Evolutionary conservation across 2,113 vertebrate species (phyloP), one percentile per base, ranked within the genome.

Genomic region (Pholis gunnellus): DNA sequence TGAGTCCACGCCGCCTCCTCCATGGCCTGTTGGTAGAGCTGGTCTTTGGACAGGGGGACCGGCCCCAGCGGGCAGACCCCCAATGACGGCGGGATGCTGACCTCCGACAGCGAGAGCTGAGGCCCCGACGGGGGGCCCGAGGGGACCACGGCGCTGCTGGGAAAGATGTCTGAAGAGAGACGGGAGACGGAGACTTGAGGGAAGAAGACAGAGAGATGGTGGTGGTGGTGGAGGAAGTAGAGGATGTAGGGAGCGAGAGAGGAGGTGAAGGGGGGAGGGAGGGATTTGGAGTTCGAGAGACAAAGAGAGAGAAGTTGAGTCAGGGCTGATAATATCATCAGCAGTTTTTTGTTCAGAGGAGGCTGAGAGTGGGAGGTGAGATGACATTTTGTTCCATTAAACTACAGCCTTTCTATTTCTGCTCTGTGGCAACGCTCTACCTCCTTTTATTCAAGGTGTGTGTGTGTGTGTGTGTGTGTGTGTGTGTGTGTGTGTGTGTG

Each of bases 1-100:
- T 97, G 97, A 54, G 95, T 96, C 97, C 97, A 98, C 42, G 96
- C 96, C 0, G 97, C 93, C 90, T 98, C 97, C 86, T 97, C 96
- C 97, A 98, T 98, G 92, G 96, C 96, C 94, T 97, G 96, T 88
- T 97, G 97, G 93, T 97, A 97, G 6, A 96, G 95, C 94, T 98
- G 97, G 93, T 98, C 97, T 96, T 97, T 98, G 89, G 96, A 96
- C 71, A 97, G 96, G 74, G 97, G 95, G 6, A 96, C 96, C 0
- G 97, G 97, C 38, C 97, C 97, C 92, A 98, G 91, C 0, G 97
- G 97, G 87, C 97, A 98, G 18, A 97, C 97, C 1, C 97, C 97
- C 89, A 98, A 81, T 0, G 97, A 97, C 1, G 97, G 95, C 0
- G 97, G 96, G 87, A 98, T 96, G 94, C 95, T 97, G 88, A 97